phyloP scores from a whole-genome alignment of 2,113 vertebrate species.

The Hippolais icterina region DNA sequence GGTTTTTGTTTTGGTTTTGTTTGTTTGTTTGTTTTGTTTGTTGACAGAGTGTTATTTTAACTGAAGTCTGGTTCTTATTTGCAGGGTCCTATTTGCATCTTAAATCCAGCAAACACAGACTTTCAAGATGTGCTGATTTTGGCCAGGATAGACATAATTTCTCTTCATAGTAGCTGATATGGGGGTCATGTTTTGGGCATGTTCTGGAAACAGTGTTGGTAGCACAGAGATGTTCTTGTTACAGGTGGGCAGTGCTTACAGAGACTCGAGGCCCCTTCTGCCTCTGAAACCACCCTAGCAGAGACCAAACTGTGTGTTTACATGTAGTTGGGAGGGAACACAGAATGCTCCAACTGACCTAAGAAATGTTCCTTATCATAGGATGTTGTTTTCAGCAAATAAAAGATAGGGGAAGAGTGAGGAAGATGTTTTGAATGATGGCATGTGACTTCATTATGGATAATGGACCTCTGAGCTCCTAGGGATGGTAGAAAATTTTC shows the following conservation, averaged over 20 bases:
- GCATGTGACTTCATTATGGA: fast-evolving
- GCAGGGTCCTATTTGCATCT: neutral
- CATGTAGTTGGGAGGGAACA: neutral
- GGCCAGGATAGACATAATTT: neutral
- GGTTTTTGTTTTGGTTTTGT: neutral
- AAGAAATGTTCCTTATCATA: no score
- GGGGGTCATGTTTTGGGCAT: neutral
- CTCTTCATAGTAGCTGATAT: neutral
- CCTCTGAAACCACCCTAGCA: neutral
- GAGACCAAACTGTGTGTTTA: fast-evolving
- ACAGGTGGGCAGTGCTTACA: neutral
- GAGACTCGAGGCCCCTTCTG: neutral
- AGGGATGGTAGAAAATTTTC: neutral
- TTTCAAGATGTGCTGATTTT: neutral
- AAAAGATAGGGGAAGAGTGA: neutral
- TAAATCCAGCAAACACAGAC: neutral
- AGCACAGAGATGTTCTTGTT: neutral
- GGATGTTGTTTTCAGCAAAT: neutral
- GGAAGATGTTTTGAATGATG: neutral
- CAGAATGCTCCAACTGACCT: neutral
- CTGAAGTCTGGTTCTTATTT: neutral
- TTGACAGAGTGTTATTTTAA: neutral
- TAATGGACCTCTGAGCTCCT: neutral
- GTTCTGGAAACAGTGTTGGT: neutral
- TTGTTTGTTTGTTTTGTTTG: no score